Base-by-base conservation (phyloP, 1,140 invertebrate genomes). In the Heliconius himera region DNA sequence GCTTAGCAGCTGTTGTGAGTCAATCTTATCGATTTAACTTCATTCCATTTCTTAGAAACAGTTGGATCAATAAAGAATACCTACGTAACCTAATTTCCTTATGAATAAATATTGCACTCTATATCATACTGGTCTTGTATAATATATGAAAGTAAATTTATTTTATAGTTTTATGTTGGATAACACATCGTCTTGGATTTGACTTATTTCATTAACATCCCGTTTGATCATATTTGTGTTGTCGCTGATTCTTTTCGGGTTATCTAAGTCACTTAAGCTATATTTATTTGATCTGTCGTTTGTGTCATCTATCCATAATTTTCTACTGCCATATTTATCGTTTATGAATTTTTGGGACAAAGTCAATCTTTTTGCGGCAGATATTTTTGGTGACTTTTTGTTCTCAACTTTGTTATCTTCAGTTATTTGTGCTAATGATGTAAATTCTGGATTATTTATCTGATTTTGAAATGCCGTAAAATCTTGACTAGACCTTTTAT, bases 281-380 rank as follows among this genome's bases (percentile, higher is more conserved):
- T 86, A 85, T 83, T 92, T 93, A 46, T 78, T 72, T 82, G 88
- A 88, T 83, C 83, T 87, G 49, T 94, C 92, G 72, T 83, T 87
- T 33, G 83, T 77, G 41, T 94, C 92, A 38, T 94, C 93, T 71
- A 83, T 86, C 94, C 94, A 95, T 70, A 95, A 82, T 84, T 92
- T 94, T 84, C 90, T 91, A 79, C 94, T 94, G 20, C 94, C 94
- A 76, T 95, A 95, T 90, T 95, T 95, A 81, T 95, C 94, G 77
- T 95, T 95, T 73, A 95, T 95, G 83, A 95, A 95, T 83, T 95
- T 95, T 87, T 95, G 94, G 33, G 94, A 95, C 26, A 95, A 81
- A 16, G 94, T 95, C 54, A 95, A 86, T 81, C 93, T 87, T 84
- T 93, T 92, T 49, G 87, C 79, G 8, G 89, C 84, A 41, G 89